Percentiles rank a stretch among this genome's conserved stretches.
These are phyloP conservation scores for Synanthedon myopaeformis DNA, from an alignment of 2,888 invertebrate species.

Conservation along the genomic window DNA sequence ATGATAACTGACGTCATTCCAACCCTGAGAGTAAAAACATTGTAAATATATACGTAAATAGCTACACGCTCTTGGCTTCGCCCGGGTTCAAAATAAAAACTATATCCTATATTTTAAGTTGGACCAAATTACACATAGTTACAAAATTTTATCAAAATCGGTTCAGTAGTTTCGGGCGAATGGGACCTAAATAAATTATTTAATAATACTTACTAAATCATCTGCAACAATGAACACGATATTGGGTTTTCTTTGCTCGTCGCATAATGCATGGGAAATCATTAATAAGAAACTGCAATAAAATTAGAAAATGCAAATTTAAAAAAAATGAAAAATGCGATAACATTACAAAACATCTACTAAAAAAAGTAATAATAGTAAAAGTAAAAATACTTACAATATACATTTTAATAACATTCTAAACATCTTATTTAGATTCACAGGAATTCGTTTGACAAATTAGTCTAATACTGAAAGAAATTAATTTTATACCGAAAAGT, in stretches of 20 bases:
- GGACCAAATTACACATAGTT: no score
- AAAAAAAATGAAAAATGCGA: neutral
- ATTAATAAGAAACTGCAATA: neutral
- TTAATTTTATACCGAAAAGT: neutral
- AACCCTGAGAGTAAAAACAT: slow-evolving; percentile 73
- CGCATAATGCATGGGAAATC: neutral
- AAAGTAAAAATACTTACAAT: neutral
- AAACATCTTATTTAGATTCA: neutral
- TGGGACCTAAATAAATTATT: no score
- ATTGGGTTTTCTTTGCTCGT: slow-evolving; percentile 50
- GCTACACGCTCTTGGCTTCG: no score
- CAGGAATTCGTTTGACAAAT: neutral
- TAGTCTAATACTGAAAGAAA: neutral
- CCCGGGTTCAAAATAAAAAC: no score
- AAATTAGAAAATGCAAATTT: neutral
- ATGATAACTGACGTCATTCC: slow-evolving; percentile 88
- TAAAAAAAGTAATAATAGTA: neutral
- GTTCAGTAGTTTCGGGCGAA: no score
- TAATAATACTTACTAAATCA: slow-evolving; percentile 71
- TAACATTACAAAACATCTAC: neutral
- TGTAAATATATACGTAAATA: no score
- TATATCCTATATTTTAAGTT: no score
- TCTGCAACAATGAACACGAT: slow-evolving; percentile 78
- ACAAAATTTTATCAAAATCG: no score
- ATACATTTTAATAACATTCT: neutral